Evolutionary conservation across 2,888 invertebrate genomes (phyloP).

Genomic region (Cyrtodaria siliqua): DNA sequence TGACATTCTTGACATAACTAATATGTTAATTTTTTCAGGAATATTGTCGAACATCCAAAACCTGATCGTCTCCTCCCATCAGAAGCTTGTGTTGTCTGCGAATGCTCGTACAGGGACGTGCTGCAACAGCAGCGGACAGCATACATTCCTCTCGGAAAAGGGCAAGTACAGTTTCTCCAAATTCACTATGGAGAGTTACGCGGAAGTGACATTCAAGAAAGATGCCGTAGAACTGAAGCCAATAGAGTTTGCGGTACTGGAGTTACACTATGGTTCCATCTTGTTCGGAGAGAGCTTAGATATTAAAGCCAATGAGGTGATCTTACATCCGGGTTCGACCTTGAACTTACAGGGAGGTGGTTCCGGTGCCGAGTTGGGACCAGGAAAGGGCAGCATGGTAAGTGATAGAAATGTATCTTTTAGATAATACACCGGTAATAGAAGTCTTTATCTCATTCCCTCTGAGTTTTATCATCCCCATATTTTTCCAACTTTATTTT

Average conservation of each 20-base stretch:
- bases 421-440: no score
- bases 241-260: conserved; percentile 66
- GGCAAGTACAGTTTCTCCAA: conserved; percentile 73
- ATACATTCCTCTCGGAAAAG: conserved; percentile 55
- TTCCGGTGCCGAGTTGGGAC: conserved; percentile 61
- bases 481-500: no score
- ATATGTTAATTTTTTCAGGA: conserved; percentile 65
- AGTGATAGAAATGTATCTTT: no score
- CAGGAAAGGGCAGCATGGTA: conserved; percentile 70
- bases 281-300: conserved; percentile 65
- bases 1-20: no score
- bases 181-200: conserved; percentile 73
- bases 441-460: no score
- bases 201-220: conserved; percentile 64
- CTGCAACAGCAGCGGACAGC: conserved; percentile 55
- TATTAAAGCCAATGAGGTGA: conserved; percentile 66
- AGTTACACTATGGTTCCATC: conserved; percentile 70
- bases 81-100: conserved; percentile 68
- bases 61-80: conserved; percentile 71
- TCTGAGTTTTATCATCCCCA: no score
- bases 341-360: conserved; percentile 70
- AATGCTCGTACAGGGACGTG: conserved; percentile 67
- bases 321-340: conserved; percentile 72
- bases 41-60: conserved; percentile 70
- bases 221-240: conserved; percentile 47